Evolutionary conservation across 2,797 vertebrate genomes (phyloP), one percentile per base, ranked within the genome.

Genomic region (Anabacerthia variegaticeps): DNA sequence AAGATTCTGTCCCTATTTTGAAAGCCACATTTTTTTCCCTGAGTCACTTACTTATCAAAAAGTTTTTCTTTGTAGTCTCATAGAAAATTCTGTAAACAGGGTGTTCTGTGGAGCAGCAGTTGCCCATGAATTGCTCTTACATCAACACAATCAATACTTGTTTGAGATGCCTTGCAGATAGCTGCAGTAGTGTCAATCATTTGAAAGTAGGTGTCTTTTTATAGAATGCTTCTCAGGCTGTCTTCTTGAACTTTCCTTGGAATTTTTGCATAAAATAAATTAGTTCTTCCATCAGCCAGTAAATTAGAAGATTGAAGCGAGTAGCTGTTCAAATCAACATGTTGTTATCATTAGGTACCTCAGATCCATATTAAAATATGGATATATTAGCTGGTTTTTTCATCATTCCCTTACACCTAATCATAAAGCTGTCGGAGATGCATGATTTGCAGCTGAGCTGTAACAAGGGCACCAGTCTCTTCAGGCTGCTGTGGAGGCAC

Each of bases 191-290:
- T 2, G 22, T 92, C 89, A 92, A 16, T 95, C 85, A 85, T 41
- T 52, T 73, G 52, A 76, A 86, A 91, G 58, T 14, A 39, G 49
- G 3, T 67, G 10, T 62, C 89, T 88, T 92, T 91, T 88, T 75
- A 88, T 81, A 93, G 76, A 78, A 56, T 22, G 37, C 44, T 69
- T 92, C 73, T 93, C 55, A 39, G 79, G 43, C 52, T 79, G 56
- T 92, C 66, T 63, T 75, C 91, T 92, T 82, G 61, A 91, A 74
- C 51, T 95, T 95, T 78, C 71, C 74, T 89, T 63, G 85, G 72
- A 88, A 89, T 92, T 94, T 89, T 89, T 92, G 49, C 80, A 88
- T 95, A 87, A 92, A 93, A 80, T 87, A 95, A 96, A 87, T 89
- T 27, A 75, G 61, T 82, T 19, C 86, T 87, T 83, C 68, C 46